Conservation (phyloP, 2,113 vertebrate genomes). For the Triplophysa rosa region DNA sequence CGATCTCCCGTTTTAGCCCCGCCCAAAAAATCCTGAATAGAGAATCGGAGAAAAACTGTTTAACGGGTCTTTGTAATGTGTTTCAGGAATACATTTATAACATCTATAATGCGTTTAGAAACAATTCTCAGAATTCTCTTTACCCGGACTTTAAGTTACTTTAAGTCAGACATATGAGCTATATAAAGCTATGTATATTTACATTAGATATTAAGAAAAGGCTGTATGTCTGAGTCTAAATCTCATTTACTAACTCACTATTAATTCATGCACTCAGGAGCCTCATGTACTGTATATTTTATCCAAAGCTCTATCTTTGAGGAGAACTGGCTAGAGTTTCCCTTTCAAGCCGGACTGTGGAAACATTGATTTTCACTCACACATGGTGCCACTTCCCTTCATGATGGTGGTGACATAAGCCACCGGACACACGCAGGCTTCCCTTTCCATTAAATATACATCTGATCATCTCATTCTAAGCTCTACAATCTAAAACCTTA, state of each 20-base stretch:
- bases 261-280: constrained; percentile 50
- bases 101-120: too few species aligned
- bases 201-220: constrained; percentile 53
- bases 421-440: constrained; percentile 26
- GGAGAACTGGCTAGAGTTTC: constrained; percentile 53
- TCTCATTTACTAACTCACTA: constrained; percentile 60
- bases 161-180: constrained; percentile 7
- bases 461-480: constrained; percentile 40
- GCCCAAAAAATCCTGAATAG: too few species aligned
- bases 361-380: constrained; percentile 70
- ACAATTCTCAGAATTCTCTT: too few species aligned
- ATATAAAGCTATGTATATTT: neutral
- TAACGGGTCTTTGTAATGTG: too few species aligned
- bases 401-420: constrained; percentile 58
- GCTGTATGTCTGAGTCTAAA: constrained; percentile 44
- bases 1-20: too few species aligned
- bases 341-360: constrained; percentile 57
- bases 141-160: too few species aligned
- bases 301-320: constrained; percentile 56
- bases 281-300: constrained; percentile 68
- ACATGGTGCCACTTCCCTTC: constrained; percentile 62
- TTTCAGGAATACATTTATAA: too few species aligned
- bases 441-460: constrained; percentile 63
- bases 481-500: neutral
- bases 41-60: too few species aligned